These are phyloP conservation scores for Odontomyia ornata DNA, from an alignment of 2,888 invertebrate genomes.

Conservation along the genomic window DNA sequence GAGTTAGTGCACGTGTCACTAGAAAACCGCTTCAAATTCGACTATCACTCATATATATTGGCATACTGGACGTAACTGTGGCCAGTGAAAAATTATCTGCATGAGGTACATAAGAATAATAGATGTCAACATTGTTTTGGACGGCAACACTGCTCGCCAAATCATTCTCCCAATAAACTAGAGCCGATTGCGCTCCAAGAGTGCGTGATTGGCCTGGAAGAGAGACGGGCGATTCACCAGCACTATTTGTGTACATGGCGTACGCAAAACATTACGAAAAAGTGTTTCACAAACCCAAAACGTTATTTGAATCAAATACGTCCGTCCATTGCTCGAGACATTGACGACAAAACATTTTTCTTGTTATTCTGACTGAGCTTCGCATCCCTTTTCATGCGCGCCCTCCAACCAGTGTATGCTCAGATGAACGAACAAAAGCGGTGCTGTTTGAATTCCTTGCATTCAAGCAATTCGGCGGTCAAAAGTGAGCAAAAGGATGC, in stretches of 20 bases:
- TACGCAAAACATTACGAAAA: slow-evolving; percentile 1
- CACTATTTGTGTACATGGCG: background rate
- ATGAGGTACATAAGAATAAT: too few relatives aligned
- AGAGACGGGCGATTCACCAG: background rate
- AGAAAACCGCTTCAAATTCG: too few relatives aligned
- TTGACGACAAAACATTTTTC: slow-evolving; percentile 38
- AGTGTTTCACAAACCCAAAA: background rate
- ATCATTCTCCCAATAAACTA: too few relatives aligned
- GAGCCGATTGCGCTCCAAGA: background rate
- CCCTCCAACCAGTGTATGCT: background rate
- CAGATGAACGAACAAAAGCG: background rate
- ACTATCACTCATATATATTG: too few relatives aligned
- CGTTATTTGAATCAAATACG: slow-evolving; percentile 9
- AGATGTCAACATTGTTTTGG: too few relatives aligned
- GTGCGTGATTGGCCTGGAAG: background rate
- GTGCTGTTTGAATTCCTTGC: slow-evolving; percentile 29
- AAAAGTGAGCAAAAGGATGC: slow-evolving; percentile 19
- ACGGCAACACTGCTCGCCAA: too few relatives aligned
- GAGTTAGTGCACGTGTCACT: too few relatives aligned
- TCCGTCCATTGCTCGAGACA: background rate
- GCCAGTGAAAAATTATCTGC: too few relatives aligned
- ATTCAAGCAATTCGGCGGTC: slow-evolving; percentile 18
- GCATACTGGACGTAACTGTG: too few relatives aligned
- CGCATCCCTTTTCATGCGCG: background rate
- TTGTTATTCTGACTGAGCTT: background rate